These are phyloP conservation scores for Eremobia ochroleuca DNA, from an alignment of 2,888 invertebrate species.

Conservation along the genomic window DNA sequence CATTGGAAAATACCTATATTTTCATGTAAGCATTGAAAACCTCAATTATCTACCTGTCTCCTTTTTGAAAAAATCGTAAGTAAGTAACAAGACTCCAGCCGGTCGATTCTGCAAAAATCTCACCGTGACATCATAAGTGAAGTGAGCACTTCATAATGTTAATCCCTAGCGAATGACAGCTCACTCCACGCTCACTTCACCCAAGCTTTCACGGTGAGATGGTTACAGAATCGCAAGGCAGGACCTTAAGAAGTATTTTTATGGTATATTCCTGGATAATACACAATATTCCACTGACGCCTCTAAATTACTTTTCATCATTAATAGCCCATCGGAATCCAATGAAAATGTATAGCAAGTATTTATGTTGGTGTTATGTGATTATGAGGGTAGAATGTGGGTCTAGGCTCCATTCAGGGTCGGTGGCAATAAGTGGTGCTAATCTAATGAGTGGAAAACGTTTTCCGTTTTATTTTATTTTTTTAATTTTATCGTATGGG, in stretches of 20 bases:
- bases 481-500: not conserved
- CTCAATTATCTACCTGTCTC: not conserved
- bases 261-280: not conserved
- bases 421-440: constrained; percentile 37
- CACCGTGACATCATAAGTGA: too few relatives aligned
- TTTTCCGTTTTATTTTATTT: constrained; percentile 30
- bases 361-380: constrained; percentile 41
- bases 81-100: not conserved
- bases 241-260: too few relatives aligned
- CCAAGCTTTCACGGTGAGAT: too few relatives aligned
- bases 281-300: not conserved
- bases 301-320: constrained; percentile 24
- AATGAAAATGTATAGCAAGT: constrained; percentile 32
- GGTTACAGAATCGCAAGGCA: too few relatives aligned
- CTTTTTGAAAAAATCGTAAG: not conserved
- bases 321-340: constrained; percentile 49
- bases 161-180: too few relatives aligned
- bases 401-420: constrained; percentile 65
- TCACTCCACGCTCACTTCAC: too few relatives aligned
- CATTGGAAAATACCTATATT: not conserved
- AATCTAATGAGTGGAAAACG: constrained; percentile 48
- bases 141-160: too few relatives aligned
- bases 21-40: not conserved
- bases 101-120: too few relatives aligned
- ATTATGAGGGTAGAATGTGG: constrained; percentile 63